Percentiles rank a stretch among this genome's conserved stretches.
Evolutionary conservation across 2,797 vertebrate species (phyloP).

Genomic region (Scyliorhinus canicula): DNA sequence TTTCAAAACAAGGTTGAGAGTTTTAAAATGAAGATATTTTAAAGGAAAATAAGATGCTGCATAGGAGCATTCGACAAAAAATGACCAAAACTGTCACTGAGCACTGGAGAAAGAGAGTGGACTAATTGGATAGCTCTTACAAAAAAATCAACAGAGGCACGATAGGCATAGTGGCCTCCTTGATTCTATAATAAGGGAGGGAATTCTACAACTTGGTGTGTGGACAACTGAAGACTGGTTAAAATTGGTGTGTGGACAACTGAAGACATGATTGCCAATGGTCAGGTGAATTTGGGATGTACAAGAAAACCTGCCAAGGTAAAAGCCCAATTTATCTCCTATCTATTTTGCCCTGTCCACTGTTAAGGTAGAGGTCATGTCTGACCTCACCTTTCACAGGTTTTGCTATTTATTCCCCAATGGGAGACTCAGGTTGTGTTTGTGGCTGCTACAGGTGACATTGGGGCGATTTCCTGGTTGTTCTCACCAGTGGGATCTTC

Average conservation of each 20-base stretch:
- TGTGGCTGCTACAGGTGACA: background rate
- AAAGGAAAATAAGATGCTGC: background rate
- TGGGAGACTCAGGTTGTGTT: background rate
- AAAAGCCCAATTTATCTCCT: background rate
- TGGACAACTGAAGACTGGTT: background rate
- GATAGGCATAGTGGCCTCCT: too few relatives aligned
- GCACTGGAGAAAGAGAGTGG: background rate
- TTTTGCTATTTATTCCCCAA: background rate
- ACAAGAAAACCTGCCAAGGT: background rate
- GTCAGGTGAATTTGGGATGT: background rate
- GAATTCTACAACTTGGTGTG: background rate
- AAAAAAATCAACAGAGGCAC: background rate
- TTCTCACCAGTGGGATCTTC: too few relatives aligned
- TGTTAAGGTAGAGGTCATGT: background rate
- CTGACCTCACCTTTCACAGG: background rate
- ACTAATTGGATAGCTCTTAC: background rate
- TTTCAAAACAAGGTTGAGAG: too few relatives aligned
- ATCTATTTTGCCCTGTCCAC: background rate
- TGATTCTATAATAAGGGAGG: background rate
- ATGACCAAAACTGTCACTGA: background rate
- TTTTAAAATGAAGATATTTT: too few relatives aligned
- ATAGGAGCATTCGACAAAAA: background rate
- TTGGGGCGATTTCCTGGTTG: too few relatives aligned
- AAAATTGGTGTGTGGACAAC: background rate
- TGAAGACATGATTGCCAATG: background rate